A percentile compares a stretch with the other conserved stretches of the same genome.
Conservation (phyloP, 2,888 invertebrate genomes). For the Crossocerus cetratus region DNA sequence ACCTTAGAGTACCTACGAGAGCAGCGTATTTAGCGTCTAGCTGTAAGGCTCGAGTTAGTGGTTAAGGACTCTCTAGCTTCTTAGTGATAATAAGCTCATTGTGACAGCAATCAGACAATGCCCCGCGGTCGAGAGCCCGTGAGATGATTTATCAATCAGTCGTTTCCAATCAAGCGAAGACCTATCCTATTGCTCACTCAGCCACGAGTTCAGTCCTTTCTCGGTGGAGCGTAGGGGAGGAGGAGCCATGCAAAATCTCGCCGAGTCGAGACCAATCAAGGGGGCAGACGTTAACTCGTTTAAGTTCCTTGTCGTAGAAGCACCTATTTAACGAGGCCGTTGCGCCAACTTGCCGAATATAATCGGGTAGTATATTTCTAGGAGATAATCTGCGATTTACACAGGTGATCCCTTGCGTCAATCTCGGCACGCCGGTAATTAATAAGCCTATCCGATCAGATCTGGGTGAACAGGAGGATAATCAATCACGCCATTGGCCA, state of each 20-base stretch:
- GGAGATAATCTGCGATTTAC: not conserved
- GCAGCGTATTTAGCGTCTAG: conserved; percentile 62
- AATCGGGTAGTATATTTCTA: not conserved
- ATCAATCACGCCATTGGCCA: not conserved
- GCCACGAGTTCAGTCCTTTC: not conserved
- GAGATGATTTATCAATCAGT: conserved; percentile 12
- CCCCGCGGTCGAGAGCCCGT: conserved; percentile 60
- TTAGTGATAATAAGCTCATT: conserved; percentile 71
- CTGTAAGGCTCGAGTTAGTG: conserved; percentile 46
- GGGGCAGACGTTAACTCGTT: too few species aligned
- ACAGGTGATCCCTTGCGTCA: not conserved
- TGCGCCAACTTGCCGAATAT: too few species aligned
- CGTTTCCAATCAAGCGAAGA: conserved; percentile 4
- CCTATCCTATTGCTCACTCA: not conserved
- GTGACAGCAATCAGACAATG: conserved; percentile 72
- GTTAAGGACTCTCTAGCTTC: conserved; percentile 64
- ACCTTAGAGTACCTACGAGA: conserved; percentile 61
- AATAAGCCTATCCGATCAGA: conserved; percentile 2
- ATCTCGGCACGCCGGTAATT: not conserved
- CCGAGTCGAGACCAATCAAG: too few species aligned
- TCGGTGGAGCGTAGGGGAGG: conserved; percentile 3
- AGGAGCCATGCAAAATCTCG: not conserved
- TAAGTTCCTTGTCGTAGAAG: too few species aligned
- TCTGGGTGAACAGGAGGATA: not conserved
- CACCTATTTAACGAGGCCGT: too few species aligned